Conservation (phyloP, 2,113 vertebrate genomes). For the Orientallactaga bullata region DNA sequence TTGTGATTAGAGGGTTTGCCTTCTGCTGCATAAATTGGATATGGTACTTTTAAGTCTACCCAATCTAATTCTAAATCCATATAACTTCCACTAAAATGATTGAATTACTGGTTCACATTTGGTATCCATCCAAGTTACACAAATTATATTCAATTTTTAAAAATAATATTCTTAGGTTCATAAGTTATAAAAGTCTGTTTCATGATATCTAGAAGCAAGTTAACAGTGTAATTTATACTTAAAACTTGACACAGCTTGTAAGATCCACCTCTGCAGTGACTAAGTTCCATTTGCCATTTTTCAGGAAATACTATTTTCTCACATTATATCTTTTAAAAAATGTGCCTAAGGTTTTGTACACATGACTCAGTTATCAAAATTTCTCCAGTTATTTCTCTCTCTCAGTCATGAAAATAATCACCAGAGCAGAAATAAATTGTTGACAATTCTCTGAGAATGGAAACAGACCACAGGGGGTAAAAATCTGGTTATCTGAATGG, state of each 20-base stretch:
- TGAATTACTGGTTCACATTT: background rate
- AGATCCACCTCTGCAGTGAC: background rate
- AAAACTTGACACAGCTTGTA: conserved; percentile 35
- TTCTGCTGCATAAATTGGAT: background rate
- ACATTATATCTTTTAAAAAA: conserved; percentile 47
- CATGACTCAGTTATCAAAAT: conserved; percentile 76
- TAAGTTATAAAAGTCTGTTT: background rate
- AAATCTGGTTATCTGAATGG: conserved; percentile 83
- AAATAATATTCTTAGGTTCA: conserved; percentile 28
- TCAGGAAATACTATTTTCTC: conserved; percentile 37
- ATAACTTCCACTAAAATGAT: background rate
- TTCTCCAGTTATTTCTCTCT: conserved; percentile 51
- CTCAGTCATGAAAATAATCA: conserved; percentile 77
- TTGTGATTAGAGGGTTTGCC: background rate
- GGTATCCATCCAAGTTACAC: background rate
- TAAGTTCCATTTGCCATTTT: conserved; percentile 50
- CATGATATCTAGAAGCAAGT: conserved; percentile 16
- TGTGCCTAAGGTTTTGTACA: conserved; percentile 61
- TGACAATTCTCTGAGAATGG: conserved; percentile 81
- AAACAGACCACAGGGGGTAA: conserved; percentile 81
- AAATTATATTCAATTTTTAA: background rate
- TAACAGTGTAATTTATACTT: conserved; percentile 32
- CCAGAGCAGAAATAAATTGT: conserved; percentile 83
- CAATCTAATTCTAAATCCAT: conserved; percentile 20
- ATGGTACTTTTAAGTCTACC: background rate